phyloP scores from a whole-genome alignment of 2,888 invertebrate genomes.

The Drosophila paracracens region DNA sequence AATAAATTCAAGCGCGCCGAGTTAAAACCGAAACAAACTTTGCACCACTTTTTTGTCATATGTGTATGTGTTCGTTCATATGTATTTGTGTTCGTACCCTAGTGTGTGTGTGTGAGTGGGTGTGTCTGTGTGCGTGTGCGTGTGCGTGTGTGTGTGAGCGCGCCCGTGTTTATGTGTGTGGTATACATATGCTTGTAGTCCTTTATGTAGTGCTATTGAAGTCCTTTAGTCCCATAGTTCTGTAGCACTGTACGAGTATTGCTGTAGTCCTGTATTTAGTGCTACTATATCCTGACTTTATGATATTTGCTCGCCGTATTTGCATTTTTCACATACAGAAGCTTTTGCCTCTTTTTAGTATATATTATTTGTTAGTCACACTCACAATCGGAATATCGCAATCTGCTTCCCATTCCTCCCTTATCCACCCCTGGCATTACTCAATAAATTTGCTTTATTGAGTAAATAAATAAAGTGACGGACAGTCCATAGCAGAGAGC shows the following conservation, averaged over 20 bases:
- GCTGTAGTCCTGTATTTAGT: slow-evolving; percentile 57
- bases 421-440: slow-evolving; percentile 46
- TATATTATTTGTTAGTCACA: slow-evolving; percentile 9
- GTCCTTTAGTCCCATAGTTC: slow-evolving; percentile 10
- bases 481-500: slow-evolving; percentile 15
- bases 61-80: slow-evolving; percentile 19
- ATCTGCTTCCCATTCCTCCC: slow-evolving; percentile 1
- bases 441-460: slow-evolving; percentile 77
- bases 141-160: background rate
- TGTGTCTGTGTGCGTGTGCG: slow-evolving; percentile 3
- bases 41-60: slow-evolving; percentile 72
- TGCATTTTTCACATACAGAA: slow-evolving; percentile 63
- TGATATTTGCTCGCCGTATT: slow-evolving; percentile 71
- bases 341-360: background rate
- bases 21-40: slow-evolving; percentile 84
- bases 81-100: slow-evolving; percentile 16
- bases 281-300: slow-evolving; percentile 66
- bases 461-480: slow-evolving; percentile 73
- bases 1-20: slow-evolving; percentile 82
- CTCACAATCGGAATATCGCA: slow-evolving; percentile 32
- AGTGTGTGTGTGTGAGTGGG: background rate
- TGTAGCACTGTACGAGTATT: slow-evolving; percentile 34
- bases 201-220: slow-evolving; percentile 22
- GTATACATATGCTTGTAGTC: slow-evolving; percentile 17
- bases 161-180: background rate